Base-by-base conservation (phyloP, 2,113 vertebrate genomes). In the Thermophis baileyi region DNA sequence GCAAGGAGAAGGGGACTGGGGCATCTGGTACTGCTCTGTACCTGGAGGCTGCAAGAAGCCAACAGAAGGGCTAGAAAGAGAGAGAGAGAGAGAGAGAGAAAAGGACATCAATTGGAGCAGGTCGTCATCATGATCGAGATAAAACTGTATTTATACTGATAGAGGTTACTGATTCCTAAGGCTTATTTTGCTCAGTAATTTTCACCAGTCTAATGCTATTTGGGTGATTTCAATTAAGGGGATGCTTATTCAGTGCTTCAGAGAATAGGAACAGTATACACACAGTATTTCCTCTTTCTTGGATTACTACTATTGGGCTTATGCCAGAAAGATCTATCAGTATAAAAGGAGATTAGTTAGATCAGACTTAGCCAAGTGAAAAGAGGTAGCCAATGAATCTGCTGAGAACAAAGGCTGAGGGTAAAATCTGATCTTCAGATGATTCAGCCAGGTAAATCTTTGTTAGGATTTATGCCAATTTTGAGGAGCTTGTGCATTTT, bases 21-120 rank as follows among this genome's bases (percentile, higher is more conserved):
- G 98, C 97, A 99, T 98, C 97, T 98, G 99, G 96, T 99, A 99
- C 98, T 99, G 99, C 85, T 99, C 99, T 16, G 99, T 98, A 96
- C 97, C 98, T 90, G 99, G 98, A n/a, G 99, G 98, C 95, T 99
- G 99, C 91, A 99, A 98, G 97, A 99, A 99, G 92, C 99, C 98
- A 94, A 99, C 98, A 0, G 99, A 99, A 14, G 98, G 98, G 97
- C 99, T 99, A 96, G 14, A 94, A 88, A 88, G 91, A 69, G 30
- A 63, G 54, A 6, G 54, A 22, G 20, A 7, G 54, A 55, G 53
- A 49, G 35, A 20, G n/a, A 95, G 94, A 95, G 94, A 94, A 95
- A 24, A 4, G 95, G 89, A 51, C 85, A 20, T 85, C 44, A 25
- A 81, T 51, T 96, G 93, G 97, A 93, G 86, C 0, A 4, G 55